Evolutionary conservation across 2,113 vertebrate species (phyloP).

Genomic region (Triplophysa rosa): DNA sequence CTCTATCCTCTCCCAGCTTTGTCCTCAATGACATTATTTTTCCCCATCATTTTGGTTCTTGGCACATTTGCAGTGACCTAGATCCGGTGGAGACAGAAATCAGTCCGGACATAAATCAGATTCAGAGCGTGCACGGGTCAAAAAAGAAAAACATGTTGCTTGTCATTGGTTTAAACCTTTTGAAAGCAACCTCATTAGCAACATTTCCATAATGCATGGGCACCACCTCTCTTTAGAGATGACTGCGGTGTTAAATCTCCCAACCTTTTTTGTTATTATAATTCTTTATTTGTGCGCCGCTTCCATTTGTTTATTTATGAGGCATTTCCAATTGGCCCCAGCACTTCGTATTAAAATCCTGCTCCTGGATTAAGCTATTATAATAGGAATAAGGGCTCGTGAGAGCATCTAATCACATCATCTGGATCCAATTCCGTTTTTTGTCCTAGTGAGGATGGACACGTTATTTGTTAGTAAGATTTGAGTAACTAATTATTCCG

Average conservation of each 20-base stretch:
- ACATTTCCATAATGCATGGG: conserved; percentile 59
- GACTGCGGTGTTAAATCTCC: conserved; percentile 45
- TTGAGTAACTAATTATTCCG: conserved; percentile 43
- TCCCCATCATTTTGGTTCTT: conserved; percentile 2
- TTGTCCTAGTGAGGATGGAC: conserved; percentile 40
- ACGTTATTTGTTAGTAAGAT: conserved; percentile 42
- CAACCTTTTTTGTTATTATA: conserved; percentile 52
- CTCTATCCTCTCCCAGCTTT: conserved; percentile 13
- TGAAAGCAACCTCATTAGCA: conserved; percentile 58
- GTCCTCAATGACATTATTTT: conserved; percentile 31
- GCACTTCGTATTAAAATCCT: conserved; percentile 49
- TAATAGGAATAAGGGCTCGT: conserved; percentile 55
- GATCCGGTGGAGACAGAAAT: conserved; percentile 1
- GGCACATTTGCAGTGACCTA: conserved; percentile 32
- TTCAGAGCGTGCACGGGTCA: not conserved
- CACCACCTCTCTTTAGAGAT: conserved; percentile 52
- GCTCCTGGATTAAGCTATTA: conserved; percentile 58
- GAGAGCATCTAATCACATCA: conserved; percentile 63
- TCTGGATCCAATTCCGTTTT: conserved; percentile 46
- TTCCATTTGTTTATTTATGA: conserved; percentile 64
- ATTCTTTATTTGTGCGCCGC: conserved; percentile 38
- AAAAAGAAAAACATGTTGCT: conserved; percentile 49
- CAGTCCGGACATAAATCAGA: conserved; percentile 1
- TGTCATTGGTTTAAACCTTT: conserved; percentile 52
- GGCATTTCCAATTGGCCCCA: conserved; percentile 54